Percentiles rank a stretch among this genome's conserved stretches.
These are phyloP conservation scores for Cepaea nemoralis DNA, from an alignment of 1,140 invertebrate species.

Conservation along the genomic window DNA sequence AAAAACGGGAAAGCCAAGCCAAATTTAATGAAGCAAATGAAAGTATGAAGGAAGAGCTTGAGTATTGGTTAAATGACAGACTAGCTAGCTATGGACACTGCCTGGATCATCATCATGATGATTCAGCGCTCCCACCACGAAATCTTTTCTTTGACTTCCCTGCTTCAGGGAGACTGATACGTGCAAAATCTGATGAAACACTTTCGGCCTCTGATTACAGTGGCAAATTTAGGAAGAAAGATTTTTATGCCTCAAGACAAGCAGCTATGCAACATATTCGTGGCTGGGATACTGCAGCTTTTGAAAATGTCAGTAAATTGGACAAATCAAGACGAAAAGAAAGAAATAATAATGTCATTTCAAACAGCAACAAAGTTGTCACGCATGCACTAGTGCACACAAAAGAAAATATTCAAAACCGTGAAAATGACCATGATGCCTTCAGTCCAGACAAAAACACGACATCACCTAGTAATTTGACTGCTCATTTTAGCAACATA, in stretches of 20 bases:
- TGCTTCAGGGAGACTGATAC: conserved; percentile 62
- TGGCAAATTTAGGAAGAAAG: conserved; percentile 61
- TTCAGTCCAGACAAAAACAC: conserved; percentile 33
- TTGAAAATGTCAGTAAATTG: neutral
- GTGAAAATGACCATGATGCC: neutral
- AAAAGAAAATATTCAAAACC: neutral
- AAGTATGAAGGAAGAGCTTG: conserved; percentile 54
- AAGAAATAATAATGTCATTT: conserved; percentile 24
- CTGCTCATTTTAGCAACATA: neutral
- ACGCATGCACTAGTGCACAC: conserved; percentile 20
- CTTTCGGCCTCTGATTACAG: conserved; percentile 69
- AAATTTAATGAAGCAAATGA: conserved; percentile 47
- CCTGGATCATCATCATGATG: conserved; percentile 67
- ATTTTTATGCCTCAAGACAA: conserved; percentile 65
- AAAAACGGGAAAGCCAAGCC: conserved; percentile 49
- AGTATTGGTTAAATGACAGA: conserved; percentile 63
- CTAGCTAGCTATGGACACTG: conserved; percentile 62
- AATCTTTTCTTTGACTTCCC: conserved; percentile 62
- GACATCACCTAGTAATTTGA: conserved; percentile 3
- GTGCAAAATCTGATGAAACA: conserved; percentile 70
- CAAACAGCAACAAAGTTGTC: conserved; percentile 18
- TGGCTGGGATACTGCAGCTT: conserved; percentile 60
- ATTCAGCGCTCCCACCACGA: conserved; percentile 61
- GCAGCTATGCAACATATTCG: conserved; percentile 65
- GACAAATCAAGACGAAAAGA: conserved; percentile 5